Conservation (phyloP, 2,797 vertebrate species). For the Champsocephalus gunnari region DNA sequence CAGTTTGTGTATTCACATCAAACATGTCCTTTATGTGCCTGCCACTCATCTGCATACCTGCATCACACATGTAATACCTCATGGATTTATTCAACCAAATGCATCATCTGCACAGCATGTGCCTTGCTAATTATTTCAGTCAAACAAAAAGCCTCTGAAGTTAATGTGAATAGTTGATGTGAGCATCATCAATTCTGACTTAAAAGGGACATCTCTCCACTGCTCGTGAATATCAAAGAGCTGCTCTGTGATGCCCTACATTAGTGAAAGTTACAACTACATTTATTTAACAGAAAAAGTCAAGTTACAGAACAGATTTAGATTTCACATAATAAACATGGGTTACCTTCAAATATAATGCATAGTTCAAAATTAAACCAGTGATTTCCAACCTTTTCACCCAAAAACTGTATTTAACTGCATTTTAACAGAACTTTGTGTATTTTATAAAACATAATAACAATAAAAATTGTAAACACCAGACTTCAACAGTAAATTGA, state of each 20-base stretch:
- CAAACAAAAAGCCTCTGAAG: slow-evolving; percentile 33
- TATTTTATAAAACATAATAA: not conserved
- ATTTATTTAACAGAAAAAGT: not conserved
- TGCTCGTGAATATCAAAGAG: slow-evolving; percentile 38
- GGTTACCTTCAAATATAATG: not conserved
- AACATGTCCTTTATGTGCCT: slow-evolving; percentile 36
- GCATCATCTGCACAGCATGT: slow-evolving; percentile 16
- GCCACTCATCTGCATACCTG: slow-evolving; percentile 58
- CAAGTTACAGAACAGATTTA: not conserved
- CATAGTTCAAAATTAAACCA: not conserved
- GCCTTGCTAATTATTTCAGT: slow-evolving; percentile 31
- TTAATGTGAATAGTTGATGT: slow-evolving; percentile 34
- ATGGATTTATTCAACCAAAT: slow-evolving; percentile 35
- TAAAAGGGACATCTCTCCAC: slow-evolving; percentile 46
- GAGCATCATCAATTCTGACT: slow-evolving; percentile 27
- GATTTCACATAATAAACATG: not conserved
- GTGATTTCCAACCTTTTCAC: not conserved
- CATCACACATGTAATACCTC: slow-evolving; percentile 40
- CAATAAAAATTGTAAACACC: not conserved
- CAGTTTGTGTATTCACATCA: slow-evolving; percentile 39
- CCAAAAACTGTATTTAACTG: no score
- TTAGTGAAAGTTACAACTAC: slow-evolving; percentile 3
- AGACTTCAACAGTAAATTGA: not conserved
- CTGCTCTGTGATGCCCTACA: slow-evolving; percentile 24
- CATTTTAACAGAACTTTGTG: not conserved